phyloP scores from a whole-genome alignment of 2,888 invertebrate genomes.

The Pachymerium ferrugineum region DNA sequence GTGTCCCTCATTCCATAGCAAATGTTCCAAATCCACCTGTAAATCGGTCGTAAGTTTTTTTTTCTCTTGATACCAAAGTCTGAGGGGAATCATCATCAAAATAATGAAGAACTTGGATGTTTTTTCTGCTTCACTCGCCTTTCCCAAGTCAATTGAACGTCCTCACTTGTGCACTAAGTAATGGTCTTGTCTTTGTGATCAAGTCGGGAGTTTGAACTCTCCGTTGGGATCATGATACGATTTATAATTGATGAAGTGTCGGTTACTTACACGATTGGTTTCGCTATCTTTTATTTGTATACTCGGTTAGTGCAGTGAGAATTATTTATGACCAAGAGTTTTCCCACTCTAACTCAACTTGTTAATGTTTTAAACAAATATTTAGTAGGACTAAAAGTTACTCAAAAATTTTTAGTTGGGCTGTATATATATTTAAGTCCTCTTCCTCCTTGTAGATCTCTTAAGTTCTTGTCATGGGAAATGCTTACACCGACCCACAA shows the following conservation, averaged over 20 bases:
- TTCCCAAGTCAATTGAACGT: background rate
- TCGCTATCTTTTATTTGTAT: background rate
- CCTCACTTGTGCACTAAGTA: conserved; percentile 6
- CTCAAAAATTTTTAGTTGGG: too few relatives aligned
- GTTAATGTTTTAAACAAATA: too few relatives aligned
- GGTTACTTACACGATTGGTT: background rate
- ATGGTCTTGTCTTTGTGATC: background rate
- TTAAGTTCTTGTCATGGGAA: too few relatives aligned
- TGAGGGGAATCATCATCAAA: background rate
- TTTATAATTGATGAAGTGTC: conserved; percentile 3
- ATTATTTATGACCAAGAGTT: too few relatives aligned
- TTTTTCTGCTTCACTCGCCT: background rate
- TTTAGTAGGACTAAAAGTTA: too few relatives aligned
- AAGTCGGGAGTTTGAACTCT: background rate
- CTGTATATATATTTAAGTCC: too few relatives aligned
- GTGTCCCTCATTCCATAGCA: background rate
- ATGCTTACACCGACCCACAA: too few relatives aligned
- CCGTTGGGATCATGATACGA: background rate
- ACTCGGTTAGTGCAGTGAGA: background rate
- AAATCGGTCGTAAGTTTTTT: background rate
- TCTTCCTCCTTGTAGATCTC: too few relatives aligned
- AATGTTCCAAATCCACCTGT: background rate
- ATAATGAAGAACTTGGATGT: background rate
- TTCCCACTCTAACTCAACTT: too few relatives aligned
- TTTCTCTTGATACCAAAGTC: background rate